phyloP scores from a whole-genome alignment of 2,113 vertebrate species.

The Hydrolagus affinis region DNA sequence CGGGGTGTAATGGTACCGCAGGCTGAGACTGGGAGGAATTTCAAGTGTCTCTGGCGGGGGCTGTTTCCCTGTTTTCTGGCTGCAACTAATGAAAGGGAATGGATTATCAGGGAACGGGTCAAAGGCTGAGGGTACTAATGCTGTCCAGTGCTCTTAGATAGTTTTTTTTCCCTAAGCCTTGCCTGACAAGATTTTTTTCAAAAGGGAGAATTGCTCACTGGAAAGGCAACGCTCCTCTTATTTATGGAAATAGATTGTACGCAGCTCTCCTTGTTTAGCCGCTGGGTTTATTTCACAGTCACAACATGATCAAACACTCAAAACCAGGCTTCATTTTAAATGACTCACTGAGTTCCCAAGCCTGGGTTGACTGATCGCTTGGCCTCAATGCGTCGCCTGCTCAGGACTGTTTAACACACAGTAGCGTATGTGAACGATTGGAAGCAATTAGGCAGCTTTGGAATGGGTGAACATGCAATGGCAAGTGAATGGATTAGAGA shows the following conservation, averaged over 20 bases:
- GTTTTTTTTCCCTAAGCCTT: too few species aligned
- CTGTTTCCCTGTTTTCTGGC: not conserved
- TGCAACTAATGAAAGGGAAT: not conserved
- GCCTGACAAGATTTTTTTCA: not conserved
- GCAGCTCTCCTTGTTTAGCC: too few species aligned
- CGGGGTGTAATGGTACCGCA: too few species aligned
- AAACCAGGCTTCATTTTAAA: not conserved
- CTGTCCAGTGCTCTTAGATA: slow-evolving; percentile 3
- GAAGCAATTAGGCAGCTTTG: too few species aligned
- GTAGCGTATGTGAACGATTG: too few species aligned
- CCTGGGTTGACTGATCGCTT: too few species aligned
- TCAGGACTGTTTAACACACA: too few species aligned
- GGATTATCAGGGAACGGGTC: not conserved
- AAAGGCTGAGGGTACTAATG: not conserved
- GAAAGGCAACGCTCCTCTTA: not conserved
- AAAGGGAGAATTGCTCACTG: not conserved
- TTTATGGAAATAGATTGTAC: not conserved
- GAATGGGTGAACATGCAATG: too few species aligned
- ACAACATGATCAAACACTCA: not conserved
- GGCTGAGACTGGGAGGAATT: too few species aligned
- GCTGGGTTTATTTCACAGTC: not conserved
- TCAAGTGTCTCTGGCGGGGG: not conserved
- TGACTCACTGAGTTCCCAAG: not conserved
- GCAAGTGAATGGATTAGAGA: too few species aligned
- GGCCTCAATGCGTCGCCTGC: too few species aligned